Evolutionary conservation across 2,888 invertebrate genomes (phyloP).

Genomic region (Lathronympha strigana): DNA sequence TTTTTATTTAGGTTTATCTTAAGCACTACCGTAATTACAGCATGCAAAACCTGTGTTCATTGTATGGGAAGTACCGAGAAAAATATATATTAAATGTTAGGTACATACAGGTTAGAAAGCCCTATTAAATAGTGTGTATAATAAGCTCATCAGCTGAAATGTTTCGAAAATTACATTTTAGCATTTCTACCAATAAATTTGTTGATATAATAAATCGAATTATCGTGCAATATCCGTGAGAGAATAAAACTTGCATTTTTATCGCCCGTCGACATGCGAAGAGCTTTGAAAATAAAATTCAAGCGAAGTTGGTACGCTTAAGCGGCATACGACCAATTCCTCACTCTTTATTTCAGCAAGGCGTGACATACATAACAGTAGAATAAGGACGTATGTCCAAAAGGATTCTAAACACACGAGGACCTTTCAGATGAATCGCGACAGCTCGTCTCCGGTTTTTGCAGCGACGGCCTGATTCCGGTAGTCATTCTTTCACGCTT

Average conservation of each 20-base stretch:
- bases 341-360: slow-evolving; percentile 66
- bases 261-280: slow-evolving; percentile 4
- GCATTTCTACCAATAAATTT: neutral
- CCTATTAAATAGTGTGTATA: too few species aligned
- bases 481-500: slow-evolving; percentile 52
- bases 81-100: too few species aligned
- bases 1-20: too few species aligned
- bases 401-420: neutral
- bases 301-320: slow-evolving; percentile 55
- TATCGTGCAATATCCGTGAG: neutral
- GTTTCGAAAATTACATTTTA: neutral
- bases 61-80: too few species aligned
- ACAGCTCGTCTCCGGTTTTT: slow-evolving; percentile 43
- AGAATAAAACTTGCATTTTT: slow-evolving; percentile 23
- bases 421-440: slow-evolving; percentile 31
- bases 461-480: slow-evolving; percentile 47
- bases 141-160: neutral
- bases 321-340: slow-evolving; percentile 59
- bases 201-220: slow-evolving; percentile 45
- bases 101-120: too few species aligned
- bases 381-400: slow-evolving; percentile 4
- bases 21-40: too few species aligned
- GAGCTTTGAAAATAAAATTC: slow-evolving; percentile 48
- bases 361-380: slow-evolving; percentile 46
- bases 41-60: too few species aligned